Evolutionary conservation across 2,113 vertebrate species (phyloP).

Genomic region (Paradisaea rubra): DNA sequence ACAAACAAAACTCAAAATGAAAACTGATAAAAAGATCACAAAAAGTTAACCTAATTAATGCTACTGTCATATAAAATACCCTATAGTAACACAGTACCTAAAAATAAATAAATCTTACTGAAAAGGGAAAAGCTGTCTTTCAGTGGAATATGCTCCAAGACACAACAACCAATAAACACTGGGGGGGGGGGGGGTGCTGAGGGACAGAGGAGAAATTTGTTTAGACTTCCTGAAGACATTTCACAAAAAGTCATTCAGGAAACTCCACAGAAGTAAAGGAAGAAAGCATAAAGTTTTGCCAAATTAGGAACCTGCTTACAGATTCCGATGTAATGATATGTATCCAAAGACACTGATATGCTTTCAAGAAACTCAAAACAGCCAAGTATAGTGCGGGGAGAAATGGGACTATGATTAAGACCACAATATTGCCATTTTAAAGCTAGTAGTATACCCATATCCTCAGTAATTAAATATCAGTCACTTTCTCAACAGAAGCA

Average conservation of each 20-base stretch:
- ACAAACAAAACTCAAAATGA: background rate
- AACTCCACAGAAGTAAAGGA: background rate
- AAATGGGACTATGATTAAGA: background rate
- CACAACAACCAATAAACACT: background rate
- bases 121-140: background rate
- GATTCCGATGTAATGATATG: background rate
- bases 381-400: background rate
- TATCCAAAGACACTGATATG: background rate
- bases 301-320: background rate
- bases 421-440: background rate
- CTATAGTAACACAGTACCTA: background rate
- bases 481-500: background rate
- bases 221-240: background rate
- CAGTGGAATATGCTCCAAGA: background rate
- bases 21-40: background rate
- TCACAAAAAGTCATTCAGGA: background rate
- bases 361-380: background rate
- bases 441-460: background rate
- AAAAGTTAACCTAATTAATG: background rate
- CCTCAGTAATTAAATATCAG: background rate
- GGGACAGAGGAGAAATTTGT: background rate
- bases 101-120: background rate
- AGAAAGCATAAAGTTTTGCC: background rate
- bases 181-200: accelerated
- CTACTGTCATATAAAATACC: background rate